Evolutionary conservation across 2,888 invertebrate genomes (phyloP).

Genomic region (Microplitis deprimator): DNA sequence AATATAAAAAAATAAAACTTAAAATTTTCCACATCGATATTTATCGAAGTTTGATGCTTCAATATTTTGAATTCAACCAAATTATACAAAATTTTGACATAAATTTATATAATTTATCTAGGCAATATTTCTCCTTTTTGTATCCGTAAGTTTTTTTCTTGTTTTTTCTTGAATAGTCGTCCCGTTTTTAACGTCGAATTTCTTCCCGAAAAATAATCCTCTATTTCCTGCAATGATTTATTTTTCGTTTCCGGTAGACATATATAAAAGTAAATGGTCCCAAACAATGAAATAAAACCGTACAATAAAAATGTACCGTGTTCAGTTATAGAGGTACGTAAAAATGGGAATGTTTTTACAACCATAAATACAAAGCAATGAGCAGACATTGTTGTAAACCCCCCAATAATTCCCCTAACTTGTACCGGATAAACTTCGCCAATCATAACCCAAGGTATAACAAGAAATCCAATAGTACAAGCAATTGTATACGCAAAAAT

Average conservation of each 20-base stretch:
- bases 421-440: conserved; percentile 81
- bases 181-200: conserved; percentile 73
- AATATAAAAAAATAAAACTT: too few relatives aligned
- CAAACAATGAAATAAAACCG: conserved; percentile 75
- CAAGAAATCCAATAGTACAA: conserved; percentile 79
- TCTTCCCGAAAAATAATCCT: conserved; percentile 80
- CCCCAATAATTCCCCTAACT: conserved; percentile 79
- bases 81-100: too few relatives aligned
- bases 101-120: conserved; percentile 37
- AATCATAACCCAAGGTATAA: conserved; percentile 83
- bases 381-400: conserved; percentile 78
- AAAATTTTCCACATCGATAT: too few relatives aligned
- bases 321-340: conserved; percentile 72
- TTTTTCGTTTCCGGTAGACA: conserved; percentile 81
- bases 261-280: conserved; percentile 77
- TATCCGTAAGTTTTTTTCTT: conserved; percentile 56
- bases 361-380: conserved; percentile 79
- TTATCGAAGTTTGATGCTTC: too few relatives aligned
- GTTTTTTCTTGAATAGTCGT: conserved; percentile 46
- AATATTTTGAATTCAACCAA: too few relatives aligned
- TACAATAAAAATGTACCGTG: conserved; percentile 78
- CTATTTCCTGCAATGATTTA: conserved; percentile 79
- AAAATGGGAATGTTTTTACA: conserved; percentile 78
- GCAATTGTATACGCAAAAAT: conserved; percentile 77
- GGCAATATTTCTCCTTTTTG: conserved; percentile 64